These are phyloP conservation scores for Momotus momota DNA, from an alignment of 2,797 vertebrate genomes.

Conservation along the genomic window DNA sequence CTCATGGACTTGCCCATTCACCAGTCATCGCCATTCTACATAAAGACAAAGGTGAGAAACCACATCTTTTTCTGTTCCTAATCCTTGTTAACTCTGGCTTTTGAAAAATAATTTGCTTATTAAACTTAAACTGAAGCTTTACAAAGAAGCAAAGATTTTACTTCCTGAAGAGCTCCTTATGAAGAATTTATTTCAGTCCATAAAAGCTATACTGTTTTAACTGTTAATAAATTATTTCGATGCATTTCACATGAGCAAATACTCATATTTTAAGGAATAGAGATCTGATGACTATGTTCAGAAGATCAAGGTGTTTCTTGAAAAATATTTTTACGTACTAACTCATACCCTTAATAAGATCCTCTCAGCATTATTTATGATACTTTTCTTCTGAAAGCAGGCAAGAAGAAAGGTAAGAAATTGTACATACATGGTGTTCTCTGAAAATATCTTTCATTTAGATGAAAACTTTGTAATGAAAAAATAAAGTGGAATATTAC, in stretches of 20 bases:
- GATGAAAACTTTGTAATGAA: neutral
- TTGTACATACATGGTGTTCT: neutral
- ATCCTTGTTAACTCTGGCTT: neutral
- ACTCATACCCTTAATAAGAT: neutral
- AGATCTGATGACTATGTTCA: neutral
- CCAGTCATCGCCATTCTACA: slow-evolving; percentile 88
- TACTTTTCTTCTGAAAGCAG: neutral
- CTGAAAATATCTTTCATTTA: neutral
- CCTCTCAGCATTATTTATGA: fast-evolving
- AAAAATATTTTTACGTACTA: neutral
- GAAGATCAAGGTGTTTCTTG: neutral
- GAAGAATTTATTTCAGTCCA: neutral
- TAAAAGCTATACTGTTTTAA: neutral
- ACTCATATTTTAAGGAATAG: neutral
- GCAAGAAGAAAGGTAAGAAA: neutral
- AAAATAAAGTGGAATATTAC: neutral
- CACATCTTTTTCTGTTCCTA: neutral
- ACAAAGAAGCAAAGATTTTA: neutral
- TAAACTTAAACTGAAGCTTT: neutral
- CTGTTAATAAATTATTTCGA: neutral
- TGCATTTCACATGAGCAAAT: neutral
- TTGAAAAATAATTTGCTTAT: neutral
- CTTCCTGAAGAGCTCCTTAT: neutral
- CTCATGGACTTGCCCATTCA: slow-evolving; percentile 87
- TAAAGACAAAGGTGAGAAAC: slow-evolving; percentile 91